A percentile compares a stretch with the other conserved stretches of the same genome.
These are phyloP conservation scores for Ormia ochracea DNA, from an alignment of 2,888 invertebrate genomes.

Conservation along the genomic window DNA sequence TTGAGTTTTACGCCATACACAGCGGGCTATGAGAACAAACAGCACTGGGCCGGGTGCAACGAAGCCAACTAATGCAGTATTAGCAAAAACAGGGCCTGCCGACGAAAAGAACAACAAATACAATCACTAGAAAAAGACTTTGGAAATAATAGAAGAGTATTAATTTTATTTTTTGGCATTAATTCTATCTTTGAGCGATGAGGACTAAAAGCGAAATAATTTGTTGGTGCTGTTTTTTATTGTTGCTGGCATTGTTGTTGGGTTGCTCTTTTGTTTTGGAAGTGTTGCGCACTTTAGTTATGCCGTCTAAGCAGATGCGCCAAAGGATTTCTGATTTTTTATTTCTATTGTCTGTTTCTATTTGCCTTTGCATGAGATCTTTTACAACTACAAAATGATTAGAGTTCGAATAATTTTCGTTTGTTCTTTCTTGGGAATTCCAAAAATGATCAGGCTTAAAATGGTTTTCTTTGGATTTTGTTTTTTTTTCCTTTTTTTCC, in stretches of 20 bases:
- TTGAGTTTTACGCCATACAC: constrained; percentile 58
- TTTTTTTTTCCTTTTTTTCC: too few species aligned
- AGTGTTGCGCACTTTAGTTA: constrained; percentile 53
- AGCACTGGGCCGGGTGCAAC: neutral
- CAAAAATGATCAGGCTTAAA: constrained; percentile 53
- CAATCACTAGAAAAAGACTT: neutral
- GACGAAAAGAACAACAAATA: neutral
- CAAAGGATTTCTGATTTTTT: constrained; percentile 44
- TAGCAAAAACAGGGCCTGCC: neutral
- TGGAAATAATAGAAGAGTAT: constrained; percentile 8
- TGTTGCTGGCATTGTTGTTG: neutral
- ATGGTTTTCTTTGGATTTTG: too few species aligned
- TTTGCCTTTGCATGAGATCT: neutral
- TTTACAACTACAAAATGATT: neutral
- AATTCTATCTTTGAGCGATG: constrained; percentile 44
- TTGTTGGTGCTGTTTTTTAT: neutral
- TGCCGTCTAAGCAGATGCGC: constrained; percentile 54
- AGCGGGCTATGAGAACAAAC: constrained; percentile 29
- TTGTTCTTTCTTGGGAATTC: constrained; percentile 50
- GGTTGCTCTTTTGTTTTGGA: constrained; percentile 19
- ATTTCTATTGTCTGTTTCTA: neutral
- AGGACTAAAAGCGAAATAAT: constrained; percentile 22
- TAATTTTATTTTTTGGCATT: constrained; percentile 24
- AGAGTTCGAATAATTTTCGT: constrained; percentile 10
- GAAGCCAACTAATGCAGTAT: neutral